phyloP scores from a whole-genome alignment of 1,140 invertebrate genomes.

The Vanessa tameamea region DNA sequence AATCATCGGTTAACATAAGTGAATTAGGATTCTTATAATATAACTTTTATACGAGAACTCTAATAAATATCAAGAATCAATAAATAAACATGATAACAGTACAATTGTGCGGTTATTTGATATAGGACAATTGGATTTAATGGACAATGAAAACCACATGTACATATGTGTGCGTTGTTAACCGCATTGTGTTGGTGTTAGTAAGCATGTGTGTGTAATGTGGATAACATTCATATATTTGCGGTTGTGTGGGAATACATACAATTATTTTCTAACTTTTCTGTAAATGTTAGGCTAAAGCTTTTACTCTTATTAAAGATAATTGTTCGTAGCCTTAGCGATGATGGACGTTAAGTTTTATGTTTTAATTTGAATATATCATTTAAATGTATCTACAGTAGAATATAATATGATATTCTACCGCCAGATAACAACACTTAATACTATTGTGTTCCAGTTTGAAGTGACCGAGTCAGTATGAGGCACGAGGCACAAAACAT shows the following conservation, averaged over 20 bases:
- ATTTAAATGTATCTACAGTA: no score
- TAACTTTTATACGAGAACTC: neutral
- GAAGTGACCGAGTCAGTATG: no score
- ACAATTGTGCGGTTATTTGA: neutral
- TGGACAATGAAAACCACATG: constrained; percentile 15
- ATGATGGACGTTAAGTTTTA: no score
- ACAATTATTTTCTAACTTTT: neutral
- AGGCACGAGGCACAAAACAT: no score
- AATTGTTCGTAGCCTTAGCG: no score
- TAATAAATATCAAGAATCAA: neutral
- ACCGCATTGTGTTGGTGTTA: constrained; percentile 1
- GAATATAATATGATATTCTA: no score
- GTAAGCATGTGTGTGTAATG: neutral
- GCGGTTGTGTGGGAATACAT: neutral
- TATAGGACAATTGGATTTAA: constrained; percentile 22
- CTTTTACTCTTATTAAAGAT: no score
- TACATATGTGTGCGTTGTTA: neutral
- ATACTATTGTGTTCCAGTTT: no score
- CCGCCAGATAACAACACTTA: no score
- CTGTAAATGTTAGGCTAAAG: no score
- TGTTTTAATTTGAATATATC: no score
- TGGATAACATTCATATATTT: neutral
- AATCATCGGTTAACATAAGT: no score
- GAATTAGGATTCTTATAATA: neutral
- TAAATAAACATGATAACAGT: neutral